Evolutionary conservation across 1,140 invertebrate species (phyloP).

Genomic region (Caerostris extrusa): DNA sequence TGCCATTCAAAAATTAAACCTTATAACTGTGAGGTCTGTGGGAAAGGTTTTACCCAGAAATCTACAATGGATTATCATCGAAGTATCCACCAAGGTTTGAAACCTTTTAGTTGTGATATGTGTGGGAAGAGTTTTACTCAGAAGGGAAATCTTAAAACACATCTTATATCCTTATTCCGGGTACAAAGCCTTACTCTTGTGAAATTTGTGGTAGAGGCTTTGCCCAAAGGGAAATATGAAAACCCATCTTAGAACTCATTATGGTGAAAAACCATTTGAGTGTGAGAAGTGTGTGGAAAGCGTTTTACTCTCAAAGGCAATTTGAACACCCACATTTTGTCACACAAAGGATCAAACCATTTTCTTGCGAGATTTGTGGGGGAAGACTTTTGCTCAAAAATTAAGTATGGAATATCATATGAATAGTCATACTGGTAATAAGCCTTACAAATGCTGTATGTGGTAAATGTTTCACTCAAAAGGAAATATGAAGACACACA

Average conservation of each 20-base stretch:
- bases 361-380: conserved; percentile 94
- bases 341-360: conserved; percentile 96
- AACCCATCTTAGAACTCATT: conserved; percentile 78
- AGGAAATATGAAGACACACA: conserved; percentile 89
- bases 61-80: conserved; percentile 98
- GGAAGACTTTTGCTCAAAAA: conserved; percentile 93
- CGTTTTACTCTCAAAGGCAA: conserved; percentile 88
- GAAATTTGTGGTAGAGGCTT: conserved; percentile 83
- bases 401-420: conserved; percentile 98
- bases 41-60: conserved; percentile 93
- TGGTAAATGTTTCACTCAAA: conserved; percentile 96
- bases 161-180: conserved; percentile 80
- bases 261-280: conserved; percentile 79
- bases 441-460: conserved; percentile 98
- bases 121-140: conserved; percentile 81
- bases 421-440: conserved; percentile 97
- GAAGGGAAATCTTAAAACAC: conserved; percentile 74
- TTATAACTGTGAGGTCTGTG: conserved; percentile 93
- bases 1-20: conserved; percentile 95
- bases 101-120: conserved; percentile 84
- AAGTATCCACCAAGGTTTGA: conserved; percentile 96
- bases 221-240: conserved; percentile 81
- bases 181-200: conserved; percentile 85
- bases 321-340: conserved; percentile 97
- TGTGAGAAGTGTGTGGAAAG: conserved; percentile 86